A percentile compares a stretch with the other conserved stretches of the same genome.
These are phyloP conservation scores for Amphiprion clarkii DNA, from an alignment of 2,797 vertebrate genomes.

Conservation along the genomic window DNA sequence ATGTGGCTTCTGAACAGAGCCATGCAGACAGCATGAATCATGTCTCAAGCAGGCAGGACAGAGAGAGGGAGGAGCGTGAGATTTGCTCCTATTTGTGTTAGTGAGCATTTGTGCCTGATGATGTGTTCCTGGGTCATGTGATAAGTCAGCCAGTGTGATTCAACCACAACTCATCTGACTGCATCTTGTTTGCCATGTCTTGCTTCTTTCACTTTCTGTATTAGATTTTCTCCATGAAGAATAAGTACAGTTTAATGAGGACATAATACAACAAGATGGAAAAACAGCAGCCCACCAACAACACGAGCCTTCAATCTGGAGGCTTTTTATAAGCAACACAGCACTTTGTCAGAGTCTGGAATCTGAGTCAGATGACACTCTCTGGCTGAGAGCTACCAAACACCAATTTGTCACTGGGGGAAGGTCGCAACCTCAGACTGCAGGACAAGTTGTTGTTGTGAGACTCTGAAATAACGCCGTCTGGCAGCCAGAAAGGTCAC, in stretches of 20 bases:
- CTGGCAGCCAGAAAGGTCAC: constrained; percentile 32
- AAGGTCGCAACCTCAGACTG: constrained; percentile 43
- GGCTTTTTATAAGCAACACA: neutral
- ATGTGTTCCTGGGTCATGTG: constrained; percentile 60
- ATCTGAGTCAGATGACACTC: neutral
- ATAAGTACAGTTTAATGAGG: neutral
- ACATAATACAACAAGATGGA: neutral
- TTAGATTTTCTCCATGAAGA: neutral
- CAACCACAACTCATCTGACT: constrained; percentile 39
- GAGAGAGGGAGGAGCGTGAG: neutral
- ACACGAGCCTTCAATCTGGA: neutral
- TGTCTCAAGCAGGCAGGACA: neutral
- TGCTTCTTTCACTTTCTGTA: neutral
- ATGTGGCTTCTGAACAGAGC: neutral
- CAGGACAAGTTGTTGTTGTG: constrained; percentile 41
- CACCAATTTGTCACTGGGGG: constrained; percentile 5
- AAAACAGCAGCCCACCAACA: neutral
- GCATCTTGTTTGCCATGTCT: neutral
- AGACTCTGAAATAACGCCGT: constrained; percentile 46
- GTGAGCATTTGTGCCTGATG: constrained; percentile 22
- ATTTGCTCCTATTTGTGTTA: constrained; percentile 38
- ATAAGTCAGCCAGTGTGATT: constrained; percentile 46
- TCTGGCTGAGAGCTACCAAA: constrained; percentile 10
- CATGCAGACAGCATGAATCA: neutral
- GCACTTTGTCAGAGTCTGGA: constrained; percentile 19